phyloP scores from a whole-genome alignment of 2,113 vertebrate genomes.

The Eulemur macaco region DNA sequence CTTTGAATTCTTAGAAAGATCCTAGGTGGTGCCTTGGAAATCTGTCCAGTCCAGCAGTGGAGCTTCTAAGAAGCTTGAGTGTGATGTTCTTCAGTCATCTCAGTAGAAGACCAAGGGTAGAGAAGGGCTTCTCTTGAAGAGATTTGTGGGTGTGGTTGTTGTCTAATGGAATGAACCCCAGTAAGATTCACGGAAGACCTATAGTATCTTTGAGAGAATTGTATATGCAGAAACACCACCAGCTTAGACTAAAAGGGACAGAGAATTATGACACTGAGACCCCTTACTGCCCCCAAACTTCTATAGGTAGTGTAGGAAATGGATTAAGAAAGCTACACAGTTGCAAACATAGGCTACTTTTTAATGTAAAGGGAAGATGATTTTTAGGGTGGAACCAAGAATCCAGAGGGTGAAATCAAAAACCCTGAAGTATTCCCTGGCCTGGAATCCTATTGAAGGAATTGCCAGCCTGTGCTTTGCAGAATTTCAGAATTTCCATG shows the following conservation, averaged over 20 bases:
- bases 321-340: neutral
- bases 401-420: neutral
- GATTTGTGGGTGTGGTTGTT: neutral
- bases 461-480: neutral
- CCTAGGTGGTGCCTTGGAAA: neutral
- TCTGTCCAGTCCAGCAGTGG: neutral
- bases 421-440: neutral
- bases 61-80: neutral
- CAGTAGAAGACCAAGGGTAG: neutral
- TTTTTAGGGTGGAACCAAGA: neutral
- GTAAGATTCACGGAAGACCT: neutral
- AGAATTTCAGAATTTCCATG: neutral
- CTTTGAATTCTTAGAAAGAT: constrained; percentile 38
- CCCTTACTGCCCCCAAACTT: neutral
- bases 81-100: neutral
- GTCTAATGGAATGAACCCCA: neutral
- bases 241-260: neutral
- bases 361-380: neutral
- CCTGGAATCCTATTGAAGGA: neutral
- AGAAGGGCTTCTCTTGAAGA: neutral
- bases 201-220: neutral
- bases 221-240: neutral
- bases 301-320: neutral
- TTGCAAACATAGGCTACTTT: neutral
- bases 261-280: neutral